Conservation (phyloP, 1,140 invertebrate genomes). For the Nautilus pompilius region DNA sequence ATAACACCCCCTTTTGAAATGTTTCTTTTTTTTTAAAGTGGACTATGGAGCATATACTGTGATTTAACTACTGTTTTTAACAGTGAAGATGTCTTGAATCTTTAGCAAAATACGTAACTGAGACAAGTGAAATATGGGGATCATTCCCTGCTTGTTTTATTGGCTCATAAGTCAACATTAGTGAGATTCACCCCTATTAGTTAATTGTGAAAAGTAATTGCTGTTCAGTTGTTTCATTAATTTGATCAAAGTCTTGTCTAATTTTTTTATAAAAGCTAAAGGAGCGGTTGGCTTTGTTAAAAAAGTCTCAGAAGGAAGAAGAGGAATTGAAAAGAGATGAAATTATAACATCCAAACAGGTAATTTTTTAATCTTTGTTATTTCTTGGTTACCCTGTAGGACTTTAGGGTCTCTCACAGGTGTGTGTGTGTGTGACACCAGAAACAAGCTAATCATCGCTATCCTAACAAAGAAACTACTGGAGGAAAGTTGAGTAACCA, state of each 20-base stretch:
- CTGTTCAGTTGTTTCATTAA: no score
- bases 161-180: neutral
- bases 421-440: no score
- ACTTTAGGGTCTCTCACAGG: no score
- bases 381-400: no score
- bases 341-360: constrained; percentile 50
- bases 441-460: no score
- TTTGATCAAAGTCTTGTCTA: neutral
- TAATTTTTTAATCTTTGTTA: no score
- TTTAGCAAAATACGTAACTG: neutral
- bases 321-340: constrained; percentile 51
- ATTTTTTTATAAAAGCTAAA: constrained; percentile 31
- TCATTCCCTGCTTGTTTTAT: neutral
- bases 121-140: neutral
- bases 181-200: neutral
- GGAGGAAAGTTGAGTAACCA: no score
- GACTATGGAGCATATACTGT: no score
- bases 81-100: neutral
- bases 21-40: no score
- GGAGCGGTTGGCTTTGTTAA: constrained; percentile 46
- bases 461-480: no score
- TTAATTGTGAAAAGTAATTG: neutral
- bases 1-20: no score
- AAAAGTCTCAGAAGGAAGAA: constrained; percentile 39
- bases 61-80: no score